A percentile compares a stretch with the other conserved stretches of the same genome.
phyloP scores from a whole-genome alignment of 2,797 vertebrate genomes.

The Amphiprion clarkii region DNA sequence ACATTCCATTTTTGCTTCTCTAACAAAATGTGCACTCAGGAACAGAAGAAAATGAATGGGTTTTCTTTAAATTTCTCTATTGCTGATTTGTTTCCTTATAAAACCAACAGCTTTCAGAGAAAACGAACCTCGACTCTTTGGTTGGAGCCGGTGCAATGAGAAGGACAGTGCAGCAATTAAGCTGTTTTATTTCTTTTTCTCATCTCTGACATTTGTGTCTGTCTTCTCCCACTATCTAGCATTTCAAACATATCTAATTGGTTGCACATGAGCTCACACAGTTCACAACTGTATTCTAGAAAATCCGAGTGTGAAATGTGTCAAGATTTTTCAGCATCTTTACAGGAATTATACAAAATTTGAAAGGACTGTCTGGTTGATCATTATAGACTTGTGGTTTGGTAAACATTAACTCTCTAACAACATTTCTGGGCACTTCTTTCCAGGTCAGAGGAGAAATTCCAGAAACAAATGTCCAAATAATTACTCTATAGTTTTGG shows the following conservation, averaged over 20 bases:
- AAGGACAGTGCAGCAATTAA: conserved; percentile 53
- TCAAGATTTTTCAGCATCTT: conserved; percentile 8
- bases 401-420: conserved; percentile 17
- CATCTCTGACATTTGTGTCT: conserved; percentile 60
- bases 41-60: not conserved
- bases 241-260: conserved; percentile 63
- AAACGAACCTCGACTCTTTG: conserved; percentile 21
- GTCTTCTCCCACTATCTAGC: conserved; percentile 44
- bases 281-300: conserved; percentile 26
- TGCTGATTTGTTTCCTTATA: conserved; percentile 10
- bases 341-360: not conserved
- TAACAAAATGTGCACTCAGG: conserved; percentile 1
- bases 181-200: conserved; percentile 45
- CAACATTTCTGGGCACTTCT: conserved; percentile 16
- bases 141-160: conserved; percentile 20
- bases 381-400: conserved; percentile 12
- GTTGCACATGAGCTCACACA: conserved; percentile 48
- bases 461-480: conserved; percentile 24
- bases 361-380: conserved; percentile 1
- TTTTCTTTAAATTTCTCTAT: not conserved
- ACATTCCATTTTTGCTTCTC: not conserved
- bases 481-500: conserved; percentile 4
- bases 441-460: conserved; percentile 13
- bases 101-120: conserved; percentile 7
- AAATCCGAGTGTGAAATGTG: conserved; percentile 34